A percentile compares a stretch with the other conserved stretches of the same genome.
Conservation (phyloP, 1,140 invertebrate species). For the Pogonus chalceus region DNA sequence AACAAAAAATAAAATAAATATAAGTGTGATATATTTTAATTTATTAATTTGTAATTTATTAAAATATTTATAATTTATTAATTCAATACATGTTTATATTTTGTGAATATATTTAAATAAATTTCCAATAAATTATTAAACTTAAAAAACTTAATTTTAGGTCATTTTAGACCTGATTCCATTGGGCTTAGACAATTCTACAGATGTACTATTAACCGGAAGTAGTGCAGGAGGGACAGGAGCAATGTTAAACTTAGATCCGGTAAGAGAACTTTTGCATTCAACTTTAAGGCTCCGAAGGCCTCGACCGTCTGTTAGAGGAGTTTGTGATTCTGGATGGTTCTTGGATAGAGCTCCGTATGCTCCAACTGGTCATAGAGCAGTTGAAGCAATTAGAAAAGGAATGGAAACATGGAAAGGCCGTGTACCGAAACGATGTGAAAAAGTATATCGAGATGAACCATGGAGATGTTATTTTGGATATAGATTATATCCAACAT, state of each 20-base stretch:
- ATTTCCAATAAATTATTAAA: too few species aligned
- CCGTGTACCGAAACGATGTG: constrained; percentile 64
- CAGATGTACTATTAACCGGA: constrained; percentile 69
- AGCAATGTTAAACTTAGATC: constrained; percentile 82
- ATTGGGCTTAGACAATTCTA: constrained; percentile 50
- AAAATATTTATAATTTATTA: too few species aligned
- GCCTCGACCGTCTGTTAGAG: constrained; percentile 65
- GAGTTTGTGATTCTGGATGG: constrained; percentile 87
- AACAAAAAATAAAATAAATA: too few species aligned
- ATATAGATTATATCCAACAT: constrained; percentile 75
- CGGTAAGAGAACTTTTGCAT: constrained; percentile 59
- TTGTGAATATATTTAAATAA: too few species aligned
- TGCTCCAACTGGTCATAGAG: constrained; percentile 38
- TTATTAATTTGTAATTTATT: too few species aligned
- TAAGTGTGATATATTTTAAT: too few species aligned
- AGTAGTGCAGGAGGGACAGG: constrained; percentile 87
- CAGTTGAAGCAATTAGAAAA: constrained; percentile 57
- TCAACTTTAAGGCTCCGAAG: constrained; percentile 43
- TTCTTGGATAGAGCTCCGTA: constrained; percentile 77
- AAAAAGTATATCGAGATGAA: constrained; percentile 53
- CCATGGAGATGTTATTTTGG: constrained; percentile 90
- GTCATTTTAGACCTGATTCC: constrained; percentile 56
- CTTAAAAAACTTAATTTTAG: too few species aligned
- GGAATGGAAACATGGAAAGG: constrained; percentile 79
- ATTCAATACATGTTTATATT: too few species aligned